Base-by-base conservation (phyloP, 1,140 invertebrate species). In the Streblospio benedicti region DNA sequence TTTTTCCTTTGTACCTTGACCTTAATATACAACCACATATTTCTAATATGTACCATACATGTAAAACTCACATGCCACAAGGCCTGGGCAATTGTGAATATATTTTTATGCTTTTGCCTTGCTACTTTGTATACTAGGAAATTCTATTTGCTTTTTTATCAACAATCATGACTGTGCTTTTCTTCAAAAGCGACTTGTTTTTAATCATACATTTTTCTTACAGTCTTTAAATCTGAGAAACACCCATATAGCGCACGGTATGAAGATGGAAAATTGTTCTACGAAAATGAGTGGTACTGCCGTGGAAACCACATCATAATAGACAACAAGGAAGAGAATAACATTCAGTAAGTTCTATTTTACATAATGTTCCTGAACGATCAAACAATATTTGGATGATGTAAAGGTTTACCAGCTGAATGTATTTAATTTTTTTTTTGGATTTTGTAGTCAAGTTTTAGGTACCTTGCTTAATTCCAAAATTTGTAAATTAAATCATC, bases 191-290 rank as follows among this genome's bases (percentile, higher is more conserved):
- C n/a, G n/a, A n/a, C n/a, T n/a, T n/a, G n/a, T n/a, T n/a, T n/a
- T n/a, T n/a, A n/a, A n/a, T n/a, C n/a, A n/a, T n/a, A n/a, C n/a
- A n/a, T n/a, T n/a, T n/a, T n/a, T n/a, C n/a, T n/a, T n/a, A n/a
- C n/a, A n/a, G 58, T 62, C 33, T 60, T 62, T 53, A 23, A 57
- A 35, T 30, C 59, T 45, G 63, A 63, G 38, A 57, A 57, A 38
- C 55, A 65, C 38, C 52, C 52, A 30, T 54, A 60, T 44, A 60
- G 38, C 58, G 67, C 67, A 16, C 52, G 67, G 30, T 70, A 61
- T 66, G 63, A 67, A 30, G 68, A 69, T 64, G 69, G 69, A 25
- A 67, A 65, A 47, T 56, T 70, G 31, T 53, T 62, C 32, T 70
- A 66, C 51, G 62, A 69, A 60, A 64, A 62, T 27, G 65, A 67